These are phyloP conservation scores for Sialis fuliginosa DNA, from an alignment of 2,888 invertebrate genomes.

Conservation along the genomic window DNA sequence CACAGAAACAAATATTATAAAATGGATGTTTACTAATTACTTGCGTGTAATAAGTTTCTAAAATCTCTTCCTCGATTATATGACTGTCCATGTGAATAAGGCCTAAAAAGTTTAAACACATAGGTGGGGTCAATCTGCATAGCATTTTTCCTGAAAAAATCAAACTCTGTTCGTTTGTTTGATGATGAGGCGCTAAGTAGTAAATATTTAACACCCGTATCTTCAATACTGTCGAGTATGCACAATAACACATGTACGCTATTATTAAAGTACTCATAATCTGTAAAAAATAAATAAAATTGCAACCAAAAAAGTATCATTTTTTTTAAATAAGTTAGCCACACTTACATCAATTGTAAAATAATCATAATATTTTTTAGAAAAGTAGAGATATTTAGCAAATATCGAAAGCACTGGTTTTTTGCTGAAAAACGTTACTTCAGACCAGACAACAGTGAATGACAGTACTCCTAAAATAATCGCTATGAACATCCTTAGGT, in stretches of 20 bases:
- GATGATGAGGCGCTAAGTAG: slow-evolving; percentile 92
- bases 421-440: slow-evolving; percentile 92
- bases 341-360: slow-evolving; percentile 72
- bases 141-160: slow-evolving; percentile 98
- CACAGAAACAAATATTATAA: too few species aligned
- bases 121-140: slow-evolving; percentile 91
- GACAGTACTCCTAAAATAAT: slow-evolving; percentile 62
- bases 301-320: not conserved
- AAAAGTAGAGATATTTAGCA: slow-evolving; percentile 78
- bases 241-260: slow-evolving; percentile 91
- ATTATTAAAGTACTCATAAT: slow-evolving; percentile 78
- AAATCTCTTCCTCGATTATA: slow-evolving; percentile 56
- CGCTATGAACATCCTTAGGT: slow-evolving; percentile 56
- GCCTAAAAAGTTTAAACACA: slow-evolving; percentile 96
- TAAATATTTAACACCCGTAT: slow-evolving; percentile 91
- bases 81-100: slow-evolving; percentile 97
- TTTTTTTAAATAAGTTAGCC: too few species aligned
- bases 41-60: slow-evolving; percentile 91
- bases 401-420: slow-evolving; percentile 87
- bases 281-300: slow-evolving; percentile 37
- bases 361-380: slow-evolving; percentile 76
- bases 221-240: slow-evolving; percentile 94
- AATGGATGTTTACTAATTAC: slow-evolving; percentile 28
- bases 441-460: slow-evolving; percentile 93
- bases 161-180: slow-evolving; percentile 96